A percentile compares a stretch with the other conserved stretches of the same genome.
phyloP scores from a whole-genome alignment of 2,797 vertebrate genomes.

The Molossus alvarezi region DNA sequence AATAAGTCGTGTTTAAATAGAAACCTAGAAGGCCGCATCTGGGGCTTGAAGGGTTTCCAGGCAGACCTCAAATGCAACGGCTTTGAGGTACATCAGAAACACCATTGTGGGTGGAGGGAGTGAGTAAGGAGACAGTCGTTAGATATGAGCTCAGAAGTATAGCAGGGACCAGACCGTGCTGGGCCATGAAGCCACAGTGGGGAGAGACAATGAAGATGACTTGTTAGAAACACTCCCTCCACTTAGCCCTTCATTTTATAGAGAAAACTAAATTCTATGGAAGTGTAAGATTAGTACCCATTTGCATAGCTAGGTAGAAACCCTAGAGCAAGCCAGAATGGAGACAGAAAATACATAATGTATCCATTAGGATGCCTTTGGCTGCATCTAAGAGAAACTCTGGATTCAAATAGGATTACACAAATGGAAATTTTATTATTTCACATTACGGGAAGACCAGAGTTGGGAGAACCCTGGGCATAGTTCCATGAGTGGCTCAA shows the following conservation, averaged over 20 bases:
- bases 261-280: neutral
- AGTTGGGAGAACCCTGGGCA: neutral
- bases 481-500: neutral
- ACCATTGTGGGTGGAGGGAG: no score
- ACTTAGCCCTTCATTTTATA: neutral
- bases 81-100: neutral
- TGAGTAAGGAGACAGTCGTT: neutral
- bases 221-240: neutral
- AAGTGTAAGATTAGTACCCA: neutral
- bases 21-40: neutral
- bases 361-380: neutral
- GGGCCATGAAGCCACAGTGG: neutral
- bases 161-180: neutral
- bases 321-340: slow-evolving; percentile 36
- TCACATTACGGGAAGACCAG: neutral
- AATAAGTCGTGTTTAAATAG: neutral
- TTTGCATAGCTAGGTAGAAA: neutral
- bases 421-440: slow-evolving; percentile 8
- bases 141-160: neutral
- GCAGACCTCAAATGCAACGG: neutral
- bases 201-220: neutral
- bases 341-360: neutral
- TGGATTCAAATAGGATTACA: neutral
- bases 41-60: neutral
- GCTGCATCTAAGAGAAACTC: slow-evolving; percentile 37